Base-by-base conservation (phyloP, 2,888 invertebrate species). In the Eristalis tenax region DNA sequence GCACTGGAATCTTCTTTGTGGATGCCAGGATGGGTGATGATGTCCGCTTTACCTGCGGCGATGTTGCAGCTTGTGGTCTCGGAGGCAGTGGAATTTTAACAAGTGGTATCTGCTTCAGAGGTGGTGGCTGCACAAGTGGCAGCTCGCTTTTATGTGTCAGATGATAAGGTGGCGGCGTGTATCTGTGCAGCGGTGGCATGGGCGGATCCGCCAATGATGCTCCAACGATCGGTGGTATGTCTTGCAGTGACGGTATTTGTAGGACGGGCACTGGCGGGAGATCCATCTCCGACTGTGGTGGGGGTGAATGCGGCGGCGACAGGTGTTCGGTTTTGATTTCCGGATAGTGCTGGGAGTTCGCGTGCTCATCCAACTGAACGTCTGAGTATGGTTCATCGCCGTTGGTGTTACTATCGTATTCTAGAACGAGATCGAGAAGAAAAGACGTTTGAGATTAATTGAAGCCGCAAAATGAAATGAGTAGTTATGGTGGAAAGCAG, bases 311-410 rank as follows among this genome's bases (percentile, higher is more conserved):
- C 18, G 75, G 71, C 26, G 87, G 83, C n/a, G 87, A 87, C 2
- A 13, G 0, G 11, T 57, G 26, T 64, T 87, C 87, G 13, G 79
- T 22, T 61, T 87, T 87, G n/a, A 87, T 26, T 1, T 65, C 76
- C 13, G 71, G 13, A 13, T 40, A 78, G 35, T 90, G 91, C 1
- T 90, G 90, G 26, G 90, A 90, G 28, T 90, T 90, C 4, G 90
- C 89, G 2, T 90, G 77, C 8, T 84, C 87, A n/a, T 89, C 83
- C 10, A 68, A 71, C 15, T 83, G 83, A 0, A 70, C 63, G 26
- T 75, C 56, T 61, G 81, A 61, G 26, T 65, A 81, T 76, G 71
- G 22, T 10, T 69, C 77, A 23, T 84, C 66, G 59, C 87, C 18
- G 40, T 59, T 79, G 73, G 79, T 79, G 64, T 76, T 82, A 35